These are phyloP conservation scores for Anaspis maculata DNA, from an alignment of 2,888 invertebrate species.

Conservation along the genomic window DNA sequence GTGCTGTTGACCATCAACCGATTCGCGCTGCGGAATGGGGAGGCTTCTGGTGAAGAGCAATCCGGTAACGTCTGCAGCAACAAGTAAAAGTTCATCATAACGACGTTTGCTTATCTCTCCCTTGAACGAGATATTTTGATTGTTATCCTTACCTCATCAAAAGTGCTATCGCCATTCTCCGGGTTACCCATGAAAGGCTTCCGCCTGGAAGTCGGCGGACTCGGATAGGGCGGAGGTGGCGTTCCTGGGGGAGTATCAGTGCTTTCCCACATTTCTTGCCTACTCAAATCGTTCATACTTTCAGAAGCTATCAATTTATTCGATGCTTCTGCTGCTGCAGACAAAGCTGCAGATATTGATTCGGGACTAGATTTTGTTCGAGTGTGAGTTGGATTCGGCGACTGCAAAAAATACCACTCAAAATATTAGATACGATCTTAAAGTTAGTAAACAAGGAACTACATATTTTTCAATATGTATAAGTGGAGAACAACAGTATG, in stretches of 20 bases:
- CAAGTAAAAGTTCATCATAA: too few species aligned
- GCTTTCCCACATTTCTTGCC: constrained; percentile 40
- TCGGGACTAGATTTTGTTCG: constrained; percentile 60
- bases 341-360: constrained; percentile 39
- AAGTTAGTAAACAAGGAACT: too few species aligned
- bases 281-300: constrained; percentile 51
- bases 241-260: constrained; percentile 47
- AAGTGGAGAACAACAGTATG: too few species aligned
- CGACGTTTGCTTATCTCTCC: constrained; percentile 2
- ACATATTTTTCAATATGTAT: too few species aligned
- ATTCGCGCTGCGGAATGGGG: constrained; percentile 27
- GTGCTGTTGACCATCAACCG: constrained; percentile 27
- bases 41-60: constrained; percentile 39
- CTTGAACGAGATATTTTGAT: neutral
- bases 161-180: constrained; percentile 19
- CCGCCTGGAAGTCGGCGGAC: constrained; percentile 34
- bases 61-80: constrained; percentile 27
- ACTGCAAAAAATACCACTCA: constrained; percentile 23
- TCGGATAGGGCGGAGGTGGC: constrained; percentile 78
- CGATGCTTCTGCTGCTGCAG: constrained; percentile 38
- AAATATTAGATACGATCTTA: too few species aligned
- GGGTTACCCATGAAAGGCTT: constrained; percentile 17
- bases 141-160: constrained; percentile 21
- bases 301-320: constrained; percentile 50
- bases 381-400: constrained; percentile 48